Conservation (phyloP, 2,797 vertebrate genomes). For the Pipistrellus pygmaeus region DNA sequence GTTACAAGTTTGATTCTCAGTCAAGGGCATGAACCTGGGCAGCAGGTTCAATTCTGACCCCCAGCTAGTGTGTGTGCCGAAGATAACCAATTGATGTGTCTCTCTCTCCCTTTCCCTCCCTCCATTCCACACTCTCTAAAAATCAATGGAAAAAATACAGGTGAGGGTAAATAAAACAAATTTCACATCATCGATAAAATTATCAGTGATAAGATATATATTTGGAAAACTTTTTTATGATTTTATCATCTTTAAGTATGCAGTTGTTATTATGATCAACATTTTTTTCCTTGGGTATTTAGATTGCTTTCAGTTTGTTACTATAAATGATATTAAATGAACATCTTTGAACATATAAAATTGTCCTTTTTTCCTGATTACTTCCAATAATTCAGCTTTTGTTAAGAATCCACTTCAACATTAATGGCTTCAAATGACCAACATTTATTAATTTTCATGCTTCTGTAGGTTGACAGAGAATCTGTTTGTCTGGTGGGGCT, state of each 20-base stretch:
- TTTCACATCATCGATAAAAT: background rate
- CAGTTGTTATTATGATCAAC: background rate
- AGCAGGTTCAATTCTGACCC: too few relatives aligned
- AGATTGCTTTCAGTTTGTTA: conserved; percentile 22
- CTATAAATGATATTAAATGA: conserved; percentile 18
- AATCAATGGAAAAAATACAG: too few relatives aligned
- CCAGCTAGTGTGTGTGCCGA: too few relatives aligned
- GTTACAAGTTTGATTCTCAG: too few relatives aligned
- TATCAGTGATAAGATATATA: background rate
- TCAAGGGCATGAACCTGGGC: too few relatives aligned
- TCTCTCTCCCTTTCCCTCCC: too few relatives aligned
- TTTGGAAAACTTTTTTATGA: conserved; percentile 18
- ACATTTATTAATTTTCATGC: background rate
- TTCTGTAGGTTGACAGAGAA: background rate
- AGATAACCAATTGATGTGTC: too few relatives aligned
- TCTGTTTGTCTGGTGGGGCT: background rate
- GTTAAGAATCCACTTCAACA: background rate
- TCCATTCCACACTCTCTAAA: too few relatives aligned
- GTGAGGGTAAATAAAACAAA: background rate
- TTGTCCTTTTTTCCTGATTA: conserved; percentile 43
- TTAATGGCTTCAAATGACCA: background rate
- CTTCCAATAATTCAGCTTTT: background rate
- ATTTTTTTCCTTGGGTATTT: background rate
- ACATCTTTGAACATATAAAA: background rate
- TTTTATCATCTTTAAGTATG: conserved; percentile 25